A percentile compares a stretch with the other conserved stretches of the same genome.
Evolutionary conservation across 2,888 invertebrate species (phyloP).

Genomic region (Schrankia costaestrigalis): DNA sequence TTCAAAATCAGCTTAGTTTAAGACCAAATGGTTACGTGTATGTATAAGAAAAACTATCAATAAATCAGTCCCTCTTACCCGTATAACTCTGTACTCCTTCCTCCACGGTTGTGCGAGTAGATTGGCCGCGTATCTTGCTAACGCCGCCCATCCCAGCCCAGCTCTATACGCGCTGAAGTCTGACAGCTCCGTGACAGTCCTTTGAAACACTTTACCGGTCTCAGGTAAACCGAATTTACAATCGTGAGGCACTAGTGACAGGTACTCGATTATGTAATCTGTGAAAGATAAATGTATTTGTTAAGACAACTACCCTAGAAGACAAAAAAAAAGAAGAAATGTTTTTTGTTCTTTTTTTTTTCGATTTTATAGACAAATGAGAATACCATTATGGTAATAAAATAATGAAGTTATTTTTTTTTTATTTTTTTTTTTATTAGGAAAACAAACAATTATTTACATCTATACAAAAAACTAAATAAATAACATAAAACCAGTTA

Average conservation of each 20-base stretch:
- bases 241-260: constrained; percentile 88
- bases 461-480: too few relatives aligned
- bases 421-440: too few relatives aligned
- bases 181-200: constrained; percentile 84
- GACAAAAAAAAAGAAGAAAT: too few relatives aligned
- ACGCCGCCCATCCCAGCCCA: constrained; percentile 90
- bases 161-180: constrained; percentile 92
- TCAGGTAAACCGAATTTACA: constrained; percentile 89
- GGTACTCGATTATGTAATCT: constrained; percentile 89
- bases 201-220: constrained; percentile 87
- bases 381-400: too few relatives aligned
- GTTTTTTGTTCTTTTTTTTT: too few relatives aligned
- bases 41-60: too few relatives aligned
- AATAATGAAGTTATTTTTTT: too few relatives aligned
- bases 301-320: background rate
- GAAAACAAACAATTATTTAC: too few relatives aligned
- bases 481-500: too few relatives aligned
- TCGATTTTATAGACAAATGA: too few relatives aligned
- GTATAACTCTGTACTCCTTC: constrained; percentile 89
- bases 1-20: too few relatives aligned
- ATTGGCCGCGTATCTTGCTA: constrained; percentile 92
- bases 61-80: constrained; percentile 85
- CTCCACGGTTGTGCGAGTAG: constrained; percentile 93
- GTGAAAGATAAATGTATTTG: constrained; percentile 37
- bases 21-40: too few relatives aligned